Conservation (phyloP, 2,888 invertebrate genomes). For the Brenthis ino region DNA sequence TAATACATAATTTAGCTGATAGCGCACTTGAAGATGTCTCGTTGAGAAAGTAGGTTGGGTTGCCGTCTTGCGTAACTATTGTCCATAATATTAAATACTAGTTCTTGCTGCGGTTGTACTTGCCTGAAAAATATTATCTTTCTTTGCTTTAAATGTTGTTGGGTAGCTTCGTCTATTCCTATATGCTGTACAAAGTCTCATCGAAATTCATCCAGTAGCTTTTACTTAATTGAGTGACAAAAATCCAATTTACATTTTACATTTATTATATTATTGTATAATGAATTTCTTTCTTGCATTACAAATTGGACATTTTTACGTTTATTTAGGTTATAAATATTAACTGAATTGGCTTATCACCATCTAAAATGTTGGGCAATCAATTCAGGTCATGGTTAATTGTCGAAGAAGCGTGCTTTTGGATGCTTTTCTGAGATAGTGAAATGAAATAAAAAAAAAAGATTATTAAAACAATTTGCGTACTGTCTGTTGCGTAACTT, state of each 20-base stretch:
- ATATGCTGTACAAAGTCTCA: too few species aligned
- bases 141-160: not conserved
- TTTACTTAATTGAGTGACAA: too few species aligned
- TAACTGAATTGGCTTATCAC: constrained; percentile 37
- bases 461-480: not conserved
- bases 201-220: too few species aligned
- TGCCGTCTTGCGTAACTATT: constrained; percentile 27
- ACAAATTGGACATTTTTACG: constrained; percentile 16
- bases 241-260: too few species aligned
- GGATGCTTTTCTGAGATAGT: constrained; percentile 28
- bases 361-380: constrained; percentile 38
- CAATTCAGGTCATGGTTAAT: constrained; percentile 38
- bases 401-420: constrained; percentile 37
- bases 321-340: constrained; percentile 29
- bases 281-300: constrained; percentile 14
- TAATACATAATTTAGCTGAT: constrained; percentile 36
- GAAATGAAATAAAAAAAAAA: constrained; percentile 16
- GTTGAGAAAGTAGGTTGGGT: constrained; percentile 40
- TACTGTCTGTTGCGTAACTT: constrained; percentile 3
- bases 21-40: constrained; percentile 32
- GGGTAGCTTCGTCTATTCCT: too few species aligned
- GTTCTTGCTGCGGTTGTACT: not conserved
- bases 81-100: constrained; percentile 26
- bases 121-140: not conserved
- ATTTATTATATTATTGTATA: too few species aligned